Evolutionary conservation across 1,140 invertebrate species (phyloP).

Genomic region (Cydia fagiglandana): DNA sequence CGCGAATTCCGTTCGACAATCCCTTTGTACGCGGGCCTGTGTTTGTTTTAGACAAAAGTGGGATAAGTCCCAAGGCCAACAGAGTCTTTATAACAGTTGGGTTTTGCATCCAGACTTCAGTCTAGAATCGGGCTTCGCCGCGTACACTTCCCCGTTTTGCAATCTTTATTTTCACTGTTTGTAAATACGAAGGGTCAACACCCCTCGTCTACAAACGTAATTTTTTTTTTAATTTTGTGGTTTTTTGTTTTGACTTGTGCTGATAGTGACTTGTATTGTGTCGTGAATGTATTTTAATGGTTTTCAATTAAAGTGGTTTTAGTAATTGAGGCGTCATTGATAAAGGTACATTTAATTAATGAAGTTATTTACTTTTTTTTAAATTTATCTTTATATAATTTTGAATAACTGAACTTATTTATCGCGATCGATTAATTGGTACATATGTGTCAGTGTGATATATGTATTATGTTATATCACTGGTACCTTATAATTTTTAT

Average conservation of each 20-base stretch:
- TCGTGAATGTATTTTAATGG: neutral
- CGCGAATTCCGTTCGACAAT: slow-evolving; percentile 8
- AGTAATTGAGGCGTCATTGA: neutral
- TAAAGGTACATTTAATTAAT: neutral
- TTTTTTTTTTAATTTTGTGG: slow-evolving; percentile 36
- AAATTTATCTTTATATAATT: neutral
- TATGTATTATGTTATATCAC: no score
- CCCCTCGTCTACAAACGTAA: slow-evolving; percentile 52
- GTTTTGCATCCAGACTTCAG: slow-evolving; percentile 70
- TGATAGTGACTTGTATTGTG: slow-evolving; percentile 29
- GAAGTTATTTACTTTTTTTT: neutral
- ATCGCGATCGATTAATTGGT: no score
- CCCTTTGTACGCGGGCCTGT: slow-evolving; percentile 7
- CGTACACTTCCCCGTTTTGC: slow-evolving; percentile 55
- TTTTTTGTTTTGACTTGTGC: slow-evolving; percentile 38
- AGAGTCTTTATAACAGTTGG: slow-evolving; percentile 70
- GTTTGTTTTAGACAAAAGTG: slow-evolving; percentile 60
- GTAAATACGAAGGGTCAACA: slow-evolving; percentile 68
- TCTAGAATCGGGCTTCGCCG: slow-evolving; percentile 62
- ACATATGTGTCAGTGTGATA: no score
- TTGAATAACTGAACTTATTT: no score
- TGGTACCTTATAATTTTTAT: no score
- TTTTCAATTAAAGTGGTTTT: neutral
- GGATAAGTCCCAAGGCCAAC: slow-evolving; percentile 68
- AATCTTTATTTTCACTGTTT: slow-evolving; percentile 53